Evolutionary conservation across 2,888 invertebrate genomes (phyloP).

Genomic region (Cephus pulcher): DNA sequence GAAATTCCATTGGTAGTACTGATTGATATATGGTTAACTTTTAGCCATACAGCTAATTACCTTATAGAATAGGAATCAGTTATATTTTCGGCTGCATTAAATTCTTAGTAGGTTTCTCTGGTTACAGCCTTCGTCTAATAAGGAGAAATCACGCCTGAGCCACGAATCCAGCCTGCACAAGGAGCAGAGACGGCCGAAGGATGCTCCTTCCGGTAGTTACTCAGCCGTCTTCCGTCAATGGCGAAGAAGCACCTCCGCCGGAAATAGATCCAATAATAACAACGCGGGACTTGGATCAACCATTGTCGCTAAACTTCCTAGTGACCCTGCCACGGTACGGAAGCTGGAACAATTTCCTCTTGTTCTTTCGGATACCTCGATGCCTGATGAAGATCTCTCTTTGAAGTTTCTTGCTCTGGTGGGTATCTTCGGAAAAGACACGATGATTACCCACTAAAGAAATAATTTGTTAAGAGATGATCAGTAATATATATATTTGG

Average conservation of each 20-base stretch:
- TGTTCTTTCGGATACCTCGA: constrained; percentile 52
- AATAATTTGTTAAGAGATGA: background rate
- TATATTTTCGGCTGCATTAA: constrained; percentile 15
- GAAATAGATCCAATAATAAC: constrained; percentile 36
- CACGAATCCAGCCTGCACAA: constrained; percentile 39
- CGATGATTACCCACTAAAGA: background rate
- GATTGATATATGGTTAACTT: background rate
- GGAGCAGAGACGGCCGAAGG: constrained; percentile 43
- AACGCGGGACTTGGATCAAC: constrained; percentile 35
- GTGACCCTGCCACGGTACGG: constrained; percentile 30
- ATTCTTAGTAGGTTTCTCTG: constrained; percentile 46
- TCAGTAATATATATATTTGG: background rate
- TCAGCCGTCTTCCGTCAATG: constrained; percentile 55
- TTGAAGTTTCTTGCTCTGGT: constrained; percentile 64
- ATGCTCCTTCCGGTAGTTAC: constrained; percentile 34
- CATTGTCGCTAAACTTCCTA: constrained; percentile 29
- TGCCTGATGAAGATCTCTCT: constrained; percentile 58
- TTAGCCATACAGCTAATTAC: background rate
- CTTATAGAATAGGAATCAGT: background rate
- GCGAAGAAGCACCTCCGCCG: constrained; percentile 48
- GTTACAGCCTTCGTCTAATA: constrained; percentile 45
- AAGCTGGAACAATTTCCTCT: constrained; percentile 57
- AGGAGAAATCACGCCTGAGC: constrained; percentile 41
- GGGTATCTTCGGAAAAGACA: constrained; percentile 28
- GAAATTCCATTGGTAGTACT: background rate